These are phyloP conservation scores for Cyphomyrus discorhynchus DNA, from an alignment of 2,113 vertebrate genomes.

Conservation along the genomic window DNA sequence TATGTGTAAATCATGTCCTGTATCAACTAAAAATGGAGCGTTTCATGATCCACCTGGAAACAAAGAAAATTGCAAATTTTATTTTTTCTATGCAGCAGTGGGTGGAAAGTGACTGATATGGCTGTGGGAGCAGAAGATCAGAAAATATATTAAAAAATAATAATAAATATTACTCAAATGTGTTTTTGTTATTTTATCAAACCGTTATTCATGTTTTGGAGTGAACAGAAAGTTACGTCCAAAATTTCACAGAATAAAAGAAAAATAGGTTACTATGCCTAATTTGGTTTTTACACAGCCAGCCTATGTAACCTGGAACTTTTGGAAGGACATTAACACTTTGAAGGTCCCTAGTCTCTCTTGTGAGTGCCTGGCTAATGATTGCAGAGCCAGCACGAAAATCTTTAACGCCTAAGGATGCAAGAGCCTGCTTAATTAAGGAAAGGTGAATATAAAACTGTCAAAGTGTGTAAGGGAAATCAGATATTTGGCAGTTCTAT, in stretches of 20 bases:
- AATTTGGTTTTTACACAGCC: not conserved
- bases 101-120: not conserved
- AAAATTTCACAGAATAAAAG: not conserved
- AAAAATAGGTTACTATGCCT: not conserved
- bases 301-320: not conserved
- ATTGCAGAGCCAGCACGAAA: not conserved
- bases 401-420: not conserved
- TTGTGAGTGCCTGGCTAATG: not conserved
- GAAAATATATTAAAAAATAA: not conserved
- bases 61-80: not conserved
- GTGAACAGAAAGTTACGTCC: not conserved
- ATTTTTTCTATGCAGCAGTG: not conserved
- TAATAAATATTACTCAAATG: not conserved
- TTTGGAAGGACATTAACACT: not conserved
- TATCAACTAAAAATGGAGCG: not conserved
- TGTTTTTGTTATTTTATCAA: not conserved
- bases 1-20: not conserved
- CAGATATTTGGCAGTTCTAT: not conserved
- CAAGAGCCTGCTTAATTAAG: not conserved
- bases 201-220: not conserved
- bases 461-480: not conserved
- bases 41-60: not conserved
- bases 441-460: not conserved
- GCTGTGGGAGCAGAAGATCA: not conserved
- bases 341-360: not conserved